Conservation (phyloP, 2,888 invertebrate species). For the Dione vanillae region DNA sequence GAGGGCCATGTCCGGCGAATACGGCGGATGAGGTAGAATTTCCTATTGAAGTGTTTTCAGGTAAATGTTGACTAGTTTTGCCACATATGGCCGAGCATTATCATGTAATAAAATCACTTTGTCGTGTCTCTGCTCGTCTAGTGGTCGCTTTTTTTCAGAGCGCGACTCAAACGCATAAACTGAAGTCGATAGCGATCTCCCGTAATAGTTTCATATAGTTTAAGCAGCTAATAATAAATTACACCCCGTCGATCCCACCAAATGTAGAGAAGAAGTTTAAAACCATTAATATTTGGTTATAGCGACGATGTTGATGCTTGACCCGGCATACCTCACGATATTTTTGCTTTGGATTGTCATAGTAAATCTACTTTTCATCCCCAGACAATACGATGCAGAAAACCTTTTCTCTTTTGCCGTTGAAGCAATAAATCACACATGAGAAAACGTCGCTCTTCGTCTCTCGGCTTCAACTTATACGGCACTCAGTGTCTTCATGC, state of each 20-base stretch:
- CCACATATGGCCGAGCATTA: neutral
- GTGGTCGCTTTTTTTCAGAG: neutral
- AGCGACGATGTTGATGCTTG: conserved; percentile 14
- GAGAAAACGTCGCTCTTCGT: conserved; percentile 44
- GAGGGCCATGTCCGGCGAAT: neutral
- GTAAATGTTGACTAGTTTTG: neutral
- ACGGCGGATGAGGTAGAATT: neutral
- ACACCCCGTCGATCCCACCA: neutral
- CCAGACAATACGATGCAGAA: conserved; percentile 15
- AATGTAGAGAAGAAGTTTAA: neutral
- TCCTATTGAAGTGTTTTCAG: neutral
- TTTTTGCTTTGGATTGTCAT: too few relatives aligned
- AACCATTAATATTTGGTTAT: conserved; percentile 14
- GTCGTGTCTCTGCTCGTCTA: neutral
- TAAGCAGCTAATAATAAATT: neutral
- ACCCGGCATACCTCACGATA: too few relatives aligned
- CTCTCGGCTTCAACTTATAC: conserved; percentile 45
- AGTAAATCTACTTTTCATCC: too few relatives aligned
- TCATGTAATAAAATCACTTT: neutral
- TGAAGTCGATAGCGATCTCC: neutral
- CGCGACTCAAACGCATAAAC: neutral
- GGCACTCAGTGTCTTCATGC: too few relatives aligned
- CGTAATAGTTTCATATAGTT: neutral
- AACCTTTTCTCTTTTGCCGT: conserved; percentile 38
- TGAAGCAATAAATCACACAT: conserved; percentile 37